These are phyloP conservation scores for Elgaria multicarinata DNA, from an alignment of 2,113 vertebrate genomes.

Conservation along the genomic window DNA sequence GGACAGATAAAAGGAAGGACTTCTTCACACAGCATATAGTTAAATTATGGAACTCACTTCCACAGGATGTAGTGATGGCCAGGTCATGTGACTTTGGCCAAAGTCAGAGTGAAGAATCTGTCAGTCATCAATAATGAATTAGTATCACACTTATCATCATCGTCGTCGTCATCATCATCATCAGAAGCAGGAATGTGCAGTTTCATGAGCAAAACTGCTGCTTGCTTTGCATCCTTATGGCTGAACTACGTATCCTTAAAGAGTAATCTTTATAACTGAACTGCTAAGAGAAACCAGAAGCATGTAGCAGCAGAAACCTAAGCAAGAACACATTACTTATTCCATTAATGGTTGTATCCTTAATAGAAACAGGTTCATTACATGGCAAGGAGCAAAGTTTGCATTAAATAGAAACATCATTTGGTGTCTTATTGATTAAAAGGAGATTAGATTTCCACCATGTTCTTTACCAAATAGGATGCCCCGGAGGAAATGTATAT, in stretches of 20 bases:
- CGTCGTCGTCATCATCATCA: not conserved
- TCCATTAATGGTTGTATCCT: slow-evolving; percentile 69
- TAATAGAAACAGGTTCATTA: slow-evolving; percentile 78
- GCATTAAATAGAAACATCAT: slow-evolving; percentile 79
- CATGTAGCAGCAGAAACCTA: slow-evolving; percentile 43
- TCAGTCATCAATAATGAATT: slow-evolving; percentile 14
- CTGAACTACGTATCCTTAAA: slow-evolving; percentile 55
- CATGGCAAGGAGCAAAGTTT: slow-evolving; percentile 74
- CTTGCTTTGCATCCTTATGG: not conserved
- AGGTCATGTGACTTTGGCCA: slow-evolving; percentile 48
- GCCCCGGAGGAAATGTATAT: slow-evolving; percentile 74
- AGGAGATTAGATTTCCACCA: slow-evolving; percentile 76
- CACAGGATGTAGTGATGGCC: too few species aligned
- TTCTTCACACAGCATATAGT: too few species aligned
- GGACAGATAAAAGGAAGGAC: too few species aligned
- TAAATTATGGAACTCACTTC: too few species aligned
- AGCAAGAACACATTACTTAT: slow-evolving; percentile 70
- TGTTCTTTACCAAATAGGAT: slow-evolving; percentile 75
- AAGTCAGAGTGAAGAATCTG: slow-evolving; percentile 26
- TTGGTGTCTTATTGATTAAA: slow-evolving; percentile 78
- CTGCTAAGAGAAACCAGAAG: slow-evolving; percentile 59
- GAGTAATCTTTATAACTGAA: slow-evolving; percentile 59
- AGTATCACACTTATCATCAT: not conserved
- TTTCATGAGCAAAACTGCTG: slow-evolving; percentile 55
- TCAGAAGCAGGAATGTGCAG: slow-evolving; percentile 12